Evolutionary conservation across 1,140 invertebrate species (phyloP).

Genomic region (Sitobion miscanthi): DNA sequence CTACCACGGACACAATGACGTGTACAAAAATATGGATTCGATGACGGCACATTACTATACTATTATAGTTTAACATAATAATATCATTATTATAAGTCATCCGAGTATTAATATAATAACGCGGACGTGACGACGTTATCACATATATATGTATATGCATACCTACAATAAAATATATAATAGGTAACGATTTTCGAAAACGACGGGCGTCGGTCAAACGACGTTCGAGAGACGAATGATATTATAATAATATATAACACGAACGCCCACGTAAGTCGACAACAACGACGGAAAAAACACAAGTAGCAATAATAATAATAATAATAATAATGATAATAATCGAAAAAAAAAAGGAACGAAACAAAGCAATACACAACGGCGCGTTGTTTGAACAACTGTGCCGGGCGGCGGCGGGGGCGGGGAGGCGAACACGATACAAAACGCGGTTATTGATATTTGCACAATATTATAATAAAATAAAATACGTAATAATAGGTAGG

Average conservation of each 20-base stretch:
- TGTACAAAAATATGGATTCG: not conserved
- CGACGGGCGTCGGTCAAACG: not conserved
- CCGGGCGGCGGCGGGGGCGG: too few species aligned
- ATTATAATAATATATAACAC: not conserved
- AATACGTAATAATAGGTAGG: not conserved
- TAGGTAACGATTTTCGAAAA: not conserved
- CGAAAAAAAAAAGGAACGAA: not conserved
- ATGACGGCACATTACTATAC: not conserved
- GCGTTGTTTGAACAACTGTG: not conserved
- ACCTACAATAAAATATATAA: too few species aligned
- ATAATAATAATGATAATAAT: not conserved
- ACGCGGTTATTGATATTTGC: slow-evolving; percentile 8
- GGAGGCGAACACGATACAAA: not conserved
- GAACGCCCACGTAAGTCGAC: not conserved
- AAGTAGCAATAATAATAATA: not conserved
- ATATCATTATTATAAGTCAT: too few species aligned
- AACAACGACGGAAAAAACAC: not conserved
- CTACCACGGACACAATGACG: not conserved
- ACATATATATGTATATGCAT: too few species aligned
- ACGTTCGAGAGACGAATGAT: not conserved
- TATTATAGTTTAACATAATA: not conserved
- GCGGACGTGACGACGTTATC: not conserved
- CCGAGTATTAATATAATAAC: not conserved
- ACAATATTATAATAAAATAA: slow-evolving; percentile 4
- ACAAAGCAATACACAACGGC: not conserved